A percentile compares a stretch with the other conserved stretches of the same genome.
Conservation (phyloP, 2,888 invertebrate genomes). For the Halocaridina rubra region DNA sequence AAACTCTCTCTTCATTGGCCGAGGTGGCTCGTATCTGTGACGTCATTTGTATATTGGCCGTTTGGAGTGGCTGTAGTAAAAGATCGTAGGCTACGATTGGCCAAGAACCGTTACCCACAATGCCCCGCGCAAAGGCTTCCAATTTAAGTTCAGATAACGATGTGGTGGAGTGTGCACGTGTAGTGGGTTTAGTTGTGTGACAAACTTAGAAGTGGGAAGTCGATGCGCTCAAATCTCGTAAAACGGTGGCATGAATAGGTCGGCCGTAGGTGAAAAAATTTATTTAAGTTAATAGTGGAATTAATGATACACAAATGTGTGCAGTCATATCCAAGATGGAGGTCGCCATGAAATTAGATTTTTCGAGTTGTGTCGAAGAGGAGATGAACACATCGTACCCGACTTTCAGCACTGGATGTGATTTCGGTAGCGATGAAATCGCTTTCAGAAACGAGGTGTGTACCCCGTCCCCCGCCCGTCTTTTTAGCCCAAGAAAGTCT, state of each 20-base stretch:
- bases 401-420: conserved; percentile 52
- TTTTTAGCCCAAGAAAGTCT: conserved; percentile 49
- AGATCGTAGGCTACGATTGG: conserved; percentile 20
- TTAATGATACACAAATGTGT: not conserved
- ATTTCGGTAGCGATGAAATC: conserved; percentile 26
- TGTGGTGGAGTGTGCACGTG: conserved; percentile 33
- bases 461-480: conserved; percentile 14
- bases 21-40: conserved; percentile 12
- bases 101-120: conserved; percentile 32
- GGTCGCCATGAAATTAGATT: conserved; percentile 53
- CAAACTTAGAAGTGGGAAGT: not conserved
- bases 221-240: not conserved
- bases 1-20: not conserved
- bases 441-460: conserved; percentile 1
- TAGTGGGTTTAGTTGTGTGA: conserved; percentile 14
- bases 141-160: conserved; percentile 55
- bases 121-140: conserved; percentile 47
- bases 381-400: conserved; percentile 39
- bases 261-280: no score
- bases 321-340: conserved; percentile 23
- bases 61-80: conserved; percentile 29
- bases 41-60: conserved; percentile 18
- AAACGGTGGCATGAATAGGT: not conserved
- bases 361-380: conserved; percentile 44
- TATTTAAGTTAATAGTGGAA: not conserved